Base-by-base conservation (phyloP, 2,888 invertebrate species). In the Aradus depressus region DNA sequence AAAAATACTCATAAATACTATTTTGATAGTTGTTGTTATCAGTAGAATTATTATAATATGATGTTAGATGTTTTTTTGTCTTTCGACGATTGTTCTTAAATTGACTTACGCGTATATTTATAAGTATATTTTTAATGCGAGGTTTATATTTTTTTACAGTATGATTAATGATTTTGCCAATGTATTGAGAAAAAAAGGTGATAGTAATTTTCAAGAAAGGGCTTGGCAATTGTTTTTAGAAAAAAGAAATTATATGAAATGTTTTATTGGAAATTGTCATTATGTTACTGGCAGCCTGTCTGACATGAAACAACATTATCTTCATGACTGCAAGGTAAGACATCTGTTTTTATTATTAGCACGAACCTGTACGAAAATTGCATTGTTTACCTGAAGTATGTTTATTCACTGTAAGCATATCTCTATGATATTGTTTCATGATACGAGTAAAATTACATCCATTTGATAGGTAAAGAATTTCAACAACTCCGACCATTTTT, bases 201-300 rank as follows among this genome's bases (percentile, higher is more conserved):
- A 47, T 12, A 42, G 39, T n/a, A 6, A 38, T 5, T 26, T 42
- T 35, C 6, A 43, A 16, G 35, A 23, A 34, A 48, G 39, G 18
- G 41, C 44, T 3, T 56, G 56, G 53, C 34, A 50, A 25, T 32
- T 52, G 8, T 52, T 43, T 28, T 38, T 52, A 8, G 50, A 56
- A 23, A 37, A 41, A n/a, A 54, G 50, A 37, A 50, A 50, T 6
- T 56, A 48, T 28, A 49, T 56, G 4, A 52, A 45, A 31, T 56
- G 56, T 28, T 48, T 47, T 18, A 28, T 18, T 14, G 41, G 34
- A 14, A 31, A 21, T 14, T 55, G 55, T 14, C 31, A 28, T 10
- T 55, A 23, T 25, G 50, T 55, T 14, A 35, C 47, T 5, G 21
- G 35, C 25, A 43, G 28, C 4, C 32, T 55, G 1, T 44, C 32